Conservation (phyloP, 2,888 invertebrate genomes). For the Dasysyrphus tricinctus region DNA sequence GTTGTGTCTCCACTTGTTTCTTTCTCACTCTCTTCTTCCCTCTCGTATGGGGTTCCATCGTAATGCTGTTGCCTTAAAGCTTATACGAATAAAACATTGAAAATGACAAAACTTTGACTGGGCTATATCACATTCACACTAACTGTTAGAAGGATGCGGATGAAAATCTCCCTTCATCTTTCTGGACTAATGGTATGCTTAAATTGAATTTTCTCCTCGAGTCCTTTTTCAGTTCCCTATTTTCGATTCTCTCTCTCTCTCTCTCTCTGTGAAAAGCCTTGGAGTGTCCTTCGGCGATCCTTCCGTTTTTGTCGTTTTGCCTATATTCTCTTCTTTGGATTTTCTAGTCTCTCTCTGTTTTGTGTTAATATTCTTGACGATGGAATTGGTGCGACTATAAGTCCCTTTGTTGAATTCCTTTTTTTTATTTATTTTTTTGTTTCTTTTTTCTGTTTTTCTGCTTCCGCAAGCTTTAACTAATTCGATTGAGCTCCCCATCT, state of each 20-base stretch:
- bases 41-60: conserved; percentile 53
- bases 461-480: conserved; percentile 69
- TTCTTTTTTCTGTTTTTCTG: conserved; percentile 31
- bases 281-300: conserved; percentile 15
- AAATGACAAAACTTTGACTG: conserved; percentile 14
- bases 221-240: conserved; percentile 44
- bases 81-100: conserved; percentile 53
- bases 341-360: conserved; percentile 36
- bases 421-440: conserved; percentile 20
- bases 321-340: conserved; percentile 8
- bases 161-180: conserved; percentile 42
- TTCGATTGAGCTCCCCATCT: conserved; percentile 58
- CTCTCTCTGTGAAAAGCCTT: background rate
- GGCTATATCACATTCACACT: conserved; percentile 52
- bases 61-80: conserved; percentile 38
- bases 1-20: background rate
- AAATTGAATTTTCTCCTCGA: conserved; percentile 70
- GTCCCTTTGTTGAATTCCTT: conserved; percentile 56
- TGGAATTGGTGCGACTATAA: background rate
- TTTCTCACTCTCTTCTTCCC: background rate
- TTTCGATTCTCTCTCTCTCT: background rate
- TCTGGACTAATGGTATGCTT: conserved; percentile 68
- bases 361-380: conserved; percentile 31
- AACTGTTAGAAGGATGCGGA: conserved; percentile 25
- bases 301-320: conserved; percentile 20